Evolutionary conservation across 2,888 invertebrate species (phyloP).

Genomic region (Cosmorhoe ocellata): DNA sequence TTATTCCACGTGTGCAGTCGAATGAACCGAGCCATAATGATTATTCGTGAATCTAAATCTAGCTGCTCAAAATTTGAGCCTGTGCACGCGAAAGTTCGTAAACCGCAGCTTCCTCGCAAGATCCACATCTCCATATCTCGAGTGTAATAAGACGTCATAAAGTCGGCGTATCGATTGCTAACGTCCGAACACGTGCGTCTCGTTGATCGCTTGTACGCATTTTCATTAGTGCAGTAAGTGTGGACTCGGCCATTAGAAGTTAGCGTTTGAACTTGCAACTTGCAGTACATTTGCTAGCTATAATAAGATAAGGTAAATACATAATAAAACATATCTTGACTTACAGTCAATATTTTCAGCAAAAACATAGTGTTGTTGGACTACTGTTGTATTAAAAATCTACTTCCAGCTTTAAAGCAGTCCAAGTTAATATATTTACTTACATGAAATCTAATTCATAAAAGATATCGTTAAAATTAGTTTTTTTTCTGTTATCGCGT

Average conservation of each 20-base stretch:
- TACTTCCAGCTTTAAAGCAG: too few relatives aligned
- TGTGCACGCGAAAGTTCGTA: slow-evolving; percentile 15
- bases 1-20: too few relatives aligned
- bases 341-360: too few relatives aligned
- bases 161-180: slow-evolving; percentile 41
- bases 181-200: slow-evolving; percentile 40
- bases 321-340: too few relatives aligned
- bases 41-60: background rate
- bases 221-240: slow-evolving; percentile 47
- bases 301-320: too few relatives aligned
- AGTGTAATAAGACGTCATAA: slow-evolving; percentile 34
- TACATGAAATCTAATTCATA: background rate
- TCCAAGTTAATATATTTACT: too few relatives aligned
- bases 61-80: background rate
- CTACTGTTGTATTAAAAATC: too few relatives aligned
- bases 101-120: slow-evolving; percentile 14
- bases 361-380: too few relatives aligned
- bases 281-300: too few relatives aligned
- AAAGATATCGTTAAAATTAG: too few relatives aligned
- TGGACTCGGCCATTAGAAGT: slow-evolving; percentile 12
- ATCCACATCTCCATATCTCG: slow-evolving; percentile 15
- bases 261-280: slow-evolving; percentile 1
- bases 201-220: slow-evolving; percentile 40
- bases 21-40: background rate
- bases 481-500: slow-evolving; percentile 19